Evolutionary conservation across 2,888 invertebrate genomes (phyloP), one percentile per base, ranked within the genome.

Genomic region (Helleia helle): DNA sequence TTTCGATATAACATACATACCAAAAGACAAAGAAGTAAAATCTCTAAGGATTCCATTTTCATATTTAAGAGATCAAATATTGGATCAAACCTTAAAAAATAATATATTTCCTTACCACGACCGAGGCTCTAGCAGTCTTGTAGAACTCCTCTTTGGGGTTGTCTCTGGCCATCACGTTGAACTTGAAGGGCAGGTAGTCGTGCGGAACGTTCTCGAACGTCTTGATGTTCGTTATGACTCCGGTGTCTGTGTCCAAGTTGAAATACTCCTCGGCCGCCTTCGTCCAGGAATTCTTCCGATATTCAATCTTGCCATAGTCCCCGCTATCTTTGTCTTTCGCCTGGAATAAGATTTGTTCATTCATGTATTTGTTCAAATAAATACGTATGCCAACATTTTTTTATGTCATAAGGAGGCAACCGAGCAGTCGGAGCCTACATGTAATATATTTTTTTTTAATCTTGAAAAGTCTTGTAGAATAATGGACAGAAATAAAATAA

Each of bases 311-410:
- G 1, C 96, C 96, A 65, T 88, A 93, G 48, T 90, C 90, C 0
- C 94, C 94, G 40, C 93, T 92, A 65, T 97, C 97, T 50, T 88
- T 88, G 71, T 97, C 97, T 51, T 90, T 90, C 0, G 97, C 96
- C 87, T 93, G 49, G 6, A 50, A 39, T 43, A 13, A 8, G 14
- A 22, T n/a, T n/a, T n/a, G n/a, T n/a, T n/a, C n/a, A n/a, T n/a
- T n/a, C n/a, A n/a, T n/a, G n/a, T n/a, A n/a, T n/a, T n/a, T n/a
- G n/a, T n/a, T n/a, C n/a, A n/a, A n/a, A n/a, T n/a, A n/a, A n/a
- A n/a, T n/a, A n/a, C n/a, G n/a, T n/a, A n/a, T n/a, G n/a, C n/a
- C n/a, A n/a, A n/a, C n/a, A n/a, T n/a, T n/a, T n/a, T n/a, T n/a
- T n/a, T n/a, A n/a, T n/a, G n/a, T n/a, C n/a, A n/a, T n/a, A n/a